phyloP scores from a whole-genome alignment of 2,797 vertebrate species.

The Schizopygopsis pylzovi region DNA sequence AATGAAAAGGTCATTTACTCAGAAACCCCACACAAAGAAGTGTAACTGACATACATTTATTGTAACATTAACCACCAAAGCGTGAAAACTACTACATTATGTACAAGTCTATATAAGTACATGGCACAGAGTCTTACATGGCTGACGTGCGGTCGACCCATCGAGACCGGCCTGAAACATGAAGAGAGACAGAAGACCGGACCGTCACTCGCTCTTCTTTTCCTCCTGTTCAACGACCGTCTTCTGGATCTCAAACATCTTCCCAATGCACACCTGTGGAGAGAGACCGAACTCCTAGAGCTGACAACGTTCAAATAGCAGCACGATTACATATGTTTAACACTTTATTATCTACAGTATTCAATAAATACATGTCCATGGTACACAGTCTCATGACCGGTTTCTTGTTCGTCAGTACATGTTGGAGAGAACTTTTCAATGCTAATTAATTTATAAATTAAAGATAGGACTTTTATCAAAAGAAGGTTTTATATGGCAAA shows the following conservation, averaged over 20 bases:
- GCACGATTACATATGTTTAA: too few relatives aligned
- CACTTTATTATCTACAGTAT: too few relatives aligned
- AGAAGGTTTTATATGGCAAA: not conserved
- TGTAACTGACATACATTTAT: conserved; percentile 40
- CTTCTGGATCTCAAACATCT: conserved; percentile 77
- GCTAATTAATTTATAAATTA: not conserved
- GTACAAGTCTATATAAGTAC: not conserved
- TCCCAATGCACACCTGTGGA: conserved; percentile 77
- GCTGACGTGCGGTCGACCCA: not conserved
- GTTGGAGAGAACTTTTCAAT: not conserved
- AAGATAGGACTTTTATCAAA: not conserved
- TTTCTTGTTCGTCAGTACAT: not conserved
- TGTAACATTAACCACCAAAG: conserved; percentile 12
- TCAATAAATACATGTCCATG: not conserved
- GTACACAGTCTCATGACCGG: not conserved
- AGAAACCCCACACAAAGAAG: not conserved
- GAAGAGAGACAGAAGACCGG: not conserved
- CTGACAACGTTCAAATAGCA: not conserved
- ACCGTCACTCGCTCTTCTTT: conserved; percentile 52
- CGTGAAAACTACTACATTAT: conserved; percentile 32
- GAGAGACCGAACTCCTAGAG: not conserved
- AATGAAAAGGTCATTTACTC: not conserved
- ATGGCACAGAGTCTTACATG: not conserved
- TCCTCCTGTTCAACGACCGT: conserved; percentile 72
- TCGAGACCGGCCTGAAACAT: not conserved